phyloP scores from a whole-genome alignment of 2,888 invertebrate genomes.

The Sipunculus nudus region DNA sequence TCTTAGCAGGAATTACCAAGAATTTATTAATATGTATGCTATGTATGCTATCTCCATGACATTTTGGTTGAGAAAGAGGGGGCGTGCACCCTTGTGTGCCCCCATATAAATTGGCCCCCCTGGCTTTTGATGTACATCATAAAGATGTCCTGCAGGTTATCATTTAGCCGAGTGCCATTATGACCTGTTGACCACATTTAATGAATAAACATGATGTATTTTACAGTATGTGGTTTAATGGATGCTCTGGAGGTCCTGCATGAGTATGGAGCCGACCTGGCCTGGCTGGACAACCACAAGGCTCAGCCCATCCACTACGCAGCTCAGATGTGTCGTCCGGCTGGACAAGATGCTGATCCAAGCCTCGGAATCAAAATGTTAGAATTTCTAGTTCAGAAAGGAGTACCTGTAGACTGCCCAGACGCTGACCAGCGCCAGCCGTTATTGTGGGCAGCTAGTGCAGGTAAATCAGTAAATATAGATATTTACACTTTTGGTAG shows the following conservation, averaged over 20 bases:
- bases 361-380: slow-evolving; percentile 80
- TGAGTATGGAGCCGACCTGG: slow-evolving; percentile 84
- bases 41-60: too few relatives aligned
- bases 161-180: too few relatives aligned
- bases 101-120: too few relatives aligned
- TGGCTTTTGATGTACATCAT: too few relatives aligned
- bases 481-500: neutral
- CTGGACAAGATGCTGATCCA: slow-evolving; percentile 52
- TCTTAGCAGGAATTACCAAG: too few relatives aligned
- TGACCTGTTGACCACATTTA: too few relatives aligned
- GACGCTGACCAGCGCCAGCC: slow-evolving; percentile 95
- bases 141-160: too few relatives aligned
- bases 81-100: too few relatives aligned
- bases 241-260: slow-evolving; percentile 86
- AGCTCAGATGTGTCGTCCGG: slow-evolving; percentile 85
- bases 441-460: slow-evolving; percentile 96
- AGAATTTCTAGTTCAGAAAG: slow-evolving; percentile 77
- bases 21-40: too few relatives aligned
- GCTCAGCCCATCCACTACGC: slow-evolving; percentile 97
- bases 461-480: slow-evolving; percentile 71
- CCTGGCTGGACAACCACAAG: slow-evolving; percentile 90
- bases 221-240: slow-evolving; percentile 91
- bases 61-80: too few relatives aligned
- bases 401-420: slow-evolving; percentile 82
- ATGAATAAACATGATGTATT: too few relatives aligned